These are phyloP conservation scores for Baccha elongata DNA, from an alignment of 2,888 invertebrate species.

Conservation along the genomic window DNA sequence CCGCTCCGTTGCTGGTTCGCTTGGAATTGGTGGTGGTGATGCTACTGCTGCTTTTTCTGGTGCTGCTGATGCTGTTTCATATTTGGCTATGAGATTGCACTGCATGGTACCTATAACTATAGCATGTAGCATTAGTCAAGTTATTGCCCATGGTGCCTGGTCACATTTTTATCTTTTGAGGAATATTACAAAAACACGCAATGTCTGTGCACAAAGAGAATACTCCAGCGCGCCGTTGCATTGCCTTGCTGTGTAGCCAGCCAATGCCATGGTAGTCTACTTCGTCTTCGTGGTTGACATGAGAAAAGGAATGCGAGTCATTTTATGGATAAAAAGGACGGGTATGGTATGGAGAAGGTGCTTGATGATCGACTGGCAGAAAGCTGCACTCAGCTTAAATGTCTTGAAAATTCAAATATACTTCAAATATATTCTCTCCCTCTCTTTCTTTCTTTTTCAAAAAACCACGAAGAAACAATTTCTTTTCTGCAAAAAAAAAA, in stretches of 20 bases:
- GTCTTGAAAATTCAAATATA: constrained; percentile 49
- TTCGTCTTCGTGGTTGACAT: constrained; percentile 52
- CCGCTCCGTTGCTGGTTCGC: constrained; percentile 34
- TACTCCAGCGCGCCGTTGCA: constrained; percentile 58
- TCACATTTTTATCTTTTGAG: constrained; percentile 82
- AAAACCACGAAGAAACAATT: constrained; percentile 38
- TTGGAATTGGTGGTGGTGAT: neutral
- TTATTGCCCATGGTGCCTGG: constrained; percentile 77
- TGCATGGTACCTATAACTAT: constrained; percentile 68
- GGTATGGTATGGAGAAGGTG: constrained; percentile 24
- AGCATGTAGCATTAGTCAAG: constrained; percentile 73
- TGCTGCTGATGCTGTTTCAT: constrained; percentile 42
- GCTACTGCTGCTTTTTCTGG: constrained; percentile 34
- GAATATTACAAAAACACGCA: constrained; percentile 82
- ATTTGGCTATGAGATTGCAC: constrained; percentile 48
- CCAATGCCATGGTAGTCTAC: constrained; percentile 30
- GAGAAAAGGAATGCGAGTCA: constrained; percentile 70
- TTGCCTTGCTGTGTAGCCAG: constrained; percentile 22
- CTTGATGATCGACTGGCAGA: constrained; percentile 43
- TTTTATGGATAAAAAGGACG: constrained; percentile 47
- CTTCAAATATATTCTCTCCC: constrained; percentile 8
- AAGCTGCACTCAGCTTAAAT: constrained; percentile 59
- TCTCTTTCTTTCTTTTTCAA: constrained; percentile 10
- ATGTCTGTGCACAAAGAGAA: constrained; percentile 77
- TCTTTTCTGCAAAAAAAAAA: constrained; percentile 44